Base-by-base conservation (phyloP, 2,888 invertebrate genomes). In the Drosophila quinaria region DNA sequence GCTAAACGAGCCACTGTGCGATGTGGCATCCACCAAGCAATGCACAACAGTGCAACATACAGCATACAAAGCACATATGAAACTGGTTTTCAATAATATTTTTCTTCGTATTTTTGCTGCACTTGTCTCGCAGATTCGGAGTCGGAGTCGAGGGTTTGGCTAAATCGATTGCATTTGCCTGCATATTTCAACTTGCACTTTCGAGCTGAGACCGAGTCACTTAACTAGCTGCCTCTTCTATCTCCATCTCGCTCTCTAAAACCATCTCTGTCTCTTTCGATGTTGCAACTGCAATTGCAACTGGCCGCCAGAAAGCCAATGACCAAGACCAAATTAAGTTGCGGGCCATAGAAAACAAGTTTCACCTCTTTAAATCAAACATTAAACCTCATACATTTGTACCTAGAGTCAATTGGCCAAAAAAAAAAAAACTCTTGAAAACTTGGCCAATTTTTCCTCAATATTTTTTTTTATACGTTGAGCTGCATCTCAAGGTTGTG, bases 311-410 rank as follows among this genome's bases (percentile, higher is more conserved):
- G 64, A 60, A 86, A 84, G 84, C 78, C 84, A 84, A 89, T 89
- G 87, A 89, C 84, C 84, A 84, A 89, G 84, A 89, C 81, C 84
- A 87, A 78, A 70, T 89, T 69, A 70, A 72, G 80, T 77, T 64
- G 77, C 74, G 67, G 66, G 65, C 69, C 87, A 77, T 77, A 65
- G 70, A 76, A 89, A 84, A 87, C 89, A 59, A 78, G 84, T 84
- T 84, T 84, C 78, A 71, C 77, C 64, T 85, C 77, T 70, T 74
- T 54, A 49, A 62, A 35, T 49, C 41, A 50, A 37, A 37, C 56
- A 19, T 42, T 42, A 41, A 13, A 29, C 41, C 42, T 54, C 31
- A 29, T 13, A 55, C 31, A 55, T 58, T 33, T 58, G 35, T 31
- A 50, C 42, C 47, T 15, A 29, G 22, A 51, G 52, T 31, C 59